Conservation (phyloP, 2,113 vertebrate genomes). For the Excalfactoria chinensis region DNA sequence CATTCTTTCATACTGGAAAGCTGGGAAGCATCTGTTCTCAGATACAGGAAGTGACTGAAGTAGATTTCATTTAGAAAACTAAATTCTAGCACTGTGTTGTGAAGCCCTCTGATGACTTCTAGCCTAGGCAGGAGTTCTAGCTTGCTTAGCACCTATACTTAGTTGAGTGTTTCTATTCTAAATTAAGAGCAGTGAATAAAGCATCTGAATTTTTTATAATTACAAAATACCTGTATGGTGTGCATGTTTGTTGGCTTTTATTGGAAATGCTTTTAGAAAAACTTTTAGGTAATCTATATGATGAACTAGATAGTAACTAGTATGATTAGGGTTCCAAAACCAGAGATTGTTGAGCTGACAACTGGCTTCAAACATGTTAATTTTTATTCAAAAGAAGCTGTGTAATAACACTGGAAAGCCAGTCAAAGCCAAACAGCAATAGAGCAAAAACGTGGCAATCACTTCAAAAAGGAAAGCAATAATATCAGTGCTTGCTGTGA, state of each 20-base stretch:
- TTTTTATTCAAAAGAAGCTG: conserved; percentile 16
- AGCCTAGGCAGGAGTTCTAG: neutral
- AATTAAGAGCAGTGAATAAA: neutral
- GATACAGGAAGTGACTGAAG: neutral
- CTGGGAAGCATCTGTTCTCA: neutral
- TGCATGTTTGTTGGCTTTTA: neutral
- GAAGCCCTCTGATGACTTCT: neutral
- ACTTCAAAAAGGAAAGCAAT: conserved; percentile 1
- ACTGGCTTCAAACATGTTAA: neutral
- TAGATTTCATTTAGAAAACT: neutral
- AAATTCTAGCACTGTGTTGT: neutral
- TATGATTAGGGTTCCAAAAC: neutral
- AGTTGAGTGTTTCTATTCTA: neutral
- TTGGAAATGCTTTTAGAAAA: neutral
- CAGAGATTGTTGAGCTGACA: neutral
- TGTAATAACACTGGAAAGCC: neutral
- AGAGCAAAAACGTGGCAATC: neutral
- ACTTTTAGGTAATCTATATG: neutral
- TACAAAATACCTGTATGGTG: neutral
- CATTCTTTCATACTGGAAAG: neutral
- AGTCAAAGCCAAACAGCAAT: conserved; percentile 35
- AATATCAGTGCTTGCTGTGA: neutral
- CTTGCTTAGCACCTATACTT: neutral
- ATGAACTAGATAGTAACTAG: neutral
- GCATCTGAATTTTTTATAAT: neutral